phyloP scores from a whole-genome alignment of 2,888 invertebrate genomes.

The Morinoia aosen region DNA sequence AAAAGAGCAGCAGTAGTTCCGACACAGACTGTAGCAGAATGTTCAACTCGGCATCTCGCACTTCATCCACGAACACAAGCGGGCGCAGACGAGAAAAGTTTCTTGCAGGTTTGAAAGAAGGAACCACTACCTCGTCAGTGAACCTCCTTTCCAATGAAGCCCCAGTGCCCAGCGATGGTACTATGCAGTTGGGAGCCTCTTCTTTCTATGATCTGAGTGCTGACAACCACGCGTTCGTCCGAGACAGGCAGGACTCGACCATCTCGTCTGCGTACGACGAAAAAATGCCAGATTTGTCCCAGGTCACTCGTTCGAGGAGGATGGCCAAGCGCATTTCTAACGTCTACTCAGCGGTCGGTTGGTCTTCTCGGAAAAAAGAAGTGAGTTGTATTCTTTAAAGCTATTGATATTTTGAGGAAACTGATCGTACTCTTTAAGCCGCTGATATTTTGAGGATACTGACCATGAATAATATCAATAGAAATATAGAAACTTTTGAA shows the following conservation, averaged over 20 bases:
- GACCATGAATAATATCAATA: too few relatives aligned
- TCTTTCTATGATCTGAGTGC: background rate
- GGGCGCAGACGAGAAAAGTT: conserved; percentile 22
- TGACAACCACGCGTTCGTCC: background rate
- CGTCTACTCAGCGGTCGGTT: background rate
- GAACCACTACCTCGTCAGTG: background rate
- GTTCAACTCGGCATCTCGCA: background rate
- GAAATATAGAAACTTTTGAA: too few relatives aligned
- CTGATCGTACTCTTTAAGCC: background rate
- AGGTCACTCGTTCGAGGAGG: background rate
- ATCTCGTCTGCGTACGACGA: background rate
- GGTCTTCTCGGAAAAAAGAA: background rate
- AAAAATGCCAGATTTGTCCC: background rate
- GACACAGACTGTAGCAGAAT: background rate
- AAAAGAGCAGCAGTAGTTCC: conserved; percentile 18
- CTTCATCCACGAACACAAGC: background rate
- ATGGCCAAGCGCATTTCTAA: background rate
- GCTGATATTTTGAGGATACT: background rate
- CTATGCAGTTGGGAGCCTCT: background rate
- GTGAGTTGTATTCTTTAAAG: background rate
- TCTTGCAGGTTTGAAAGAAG: background rate
- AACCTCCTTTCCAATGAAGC: conserved; percentile 9
- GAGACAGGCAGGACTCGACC: background rate
- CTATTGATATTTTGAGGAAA: background rate
- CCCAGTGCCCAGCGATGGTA: background rate